Conservation (phyloP, 2,797 vertebrate genomes). For the Caiman crocodilus region DNA sequence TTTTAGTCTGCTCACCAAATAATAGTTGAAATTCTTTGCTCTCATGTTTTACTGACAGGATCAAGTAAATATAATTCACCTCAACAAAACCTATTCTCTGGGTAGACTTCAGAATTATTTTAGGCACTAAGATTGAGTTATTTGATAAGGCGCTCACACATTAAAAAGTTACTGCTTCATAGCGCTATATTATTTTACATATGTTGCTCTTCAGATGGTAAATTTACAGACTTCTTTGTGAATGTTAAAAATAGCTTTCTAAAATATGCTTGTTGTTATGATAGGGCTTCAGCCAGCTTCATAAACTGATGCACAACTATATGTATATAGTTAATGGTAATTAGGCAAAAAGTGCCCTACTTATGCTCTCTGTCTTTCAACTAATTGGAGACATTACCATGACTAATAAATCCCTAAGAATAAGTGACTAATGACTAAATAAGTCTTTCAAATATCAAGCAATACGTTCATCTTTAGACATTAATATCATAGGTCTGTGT, state of each 20-base stretch:
- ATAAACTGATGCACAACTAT: slow-evolving; percentile 4
- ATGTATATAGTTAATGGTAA: neutral
- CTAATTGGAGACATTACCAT: slow-evolving; percentile 52
- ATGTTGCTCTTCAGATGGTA: neutral
- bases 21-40: neutral
- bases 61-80: neutral
- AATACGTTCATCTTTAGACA: neutral
- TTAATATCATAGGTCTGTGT: slow-evolving; percentile 23
- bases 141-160: neutral
- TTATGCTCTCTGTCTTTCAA: slow-evolving; percentile 44
- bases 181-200: fast-evolving
- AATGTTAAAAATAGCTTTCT: neutral
- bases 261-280: fast-evolving
- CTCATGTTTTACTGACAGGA: neutral
- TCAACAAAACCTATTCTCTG: neutral
- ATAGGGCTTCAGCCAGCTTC: neutral
- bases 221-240: neutral
- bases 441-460: slow-evolving; percentile 26
- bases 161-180: neutral
- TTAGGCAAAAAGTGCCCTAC: slow-evolving; percentile 19
- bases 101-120: neutral
- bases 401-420: slow-evolving; percentile 55
- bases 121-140: neutral
- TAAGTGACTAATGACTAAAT: slow-evolving; percentile 32
- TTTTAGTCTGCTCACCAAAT: neutral